These are phyloP conservation scores for Hermatobates lingyangjiaoensis DNA, from an alignment of 1,140 invertebrate genomes.

Conservation along the genomic window DNA sequence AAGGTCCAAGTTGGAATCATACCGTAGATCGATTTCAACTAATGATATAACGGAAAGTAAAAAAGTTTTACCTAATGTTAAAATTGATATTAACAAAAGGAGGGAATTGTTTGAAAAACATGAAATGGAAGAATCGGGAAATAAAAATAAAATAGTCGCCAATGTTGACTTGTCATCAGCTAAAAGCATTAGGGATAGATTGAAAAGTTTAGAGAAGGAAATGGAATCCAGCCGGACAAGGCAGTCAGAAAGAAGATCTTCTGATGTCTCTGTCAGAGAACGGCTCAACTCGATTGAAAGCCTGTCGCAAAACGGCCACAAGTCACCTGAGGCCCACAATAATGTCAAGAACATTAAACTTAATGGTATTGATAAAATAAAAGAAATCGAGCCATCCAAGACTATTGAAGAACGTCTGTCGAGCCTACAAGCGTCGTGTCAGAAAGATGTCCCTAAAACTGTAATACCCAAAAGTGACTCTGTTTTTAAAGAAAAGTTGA, in stretches of 20 bases:
- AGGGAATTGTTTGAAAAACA: conserved; percentile 57
- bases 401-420: conserved; percentile 33
- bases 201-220: conserved; percentile 40
- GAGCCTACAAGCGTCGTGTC: conserved; percentile 29
- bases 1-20: conserved; percentile 27
- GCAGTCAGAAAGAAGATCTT: conserved; percentile 10
- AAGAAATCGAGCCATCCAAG: conserved; percentile 7
- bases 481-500: conserved; percentile 3
- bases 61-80: conserved; percentile 38
- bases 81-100: conserved; percentile 61
- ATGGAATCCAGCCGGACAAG: conserved; percentile 18
- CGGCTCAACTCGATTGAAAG: conserved; percentile 40
- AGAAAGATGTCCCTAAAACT: conserved; percentile 29
- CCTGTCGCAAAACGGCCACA: conserved; percentile 22
- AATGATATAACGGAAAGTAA: conserved; percentile 17
- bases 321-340: neutral
- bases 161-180: conserved; percentile 35
- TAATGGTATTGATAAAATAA: neutral
- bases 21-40: conserved; percentile 7
- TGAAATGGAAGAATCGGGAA: conserved; percentile 3
- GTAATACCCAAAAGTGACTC: neutral
- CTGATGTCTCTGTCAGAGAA: conserved; percentile 34
- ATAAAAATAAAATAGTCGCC: conserved; percentile 3
- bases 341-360: conserved; percentile 14
- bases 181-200: conserved; percentile 47